These are phyloP conservation scores for Corella eumyota DNA, from an alignment of 23 tunicate species.

Conservation along the genomic window DNA sequence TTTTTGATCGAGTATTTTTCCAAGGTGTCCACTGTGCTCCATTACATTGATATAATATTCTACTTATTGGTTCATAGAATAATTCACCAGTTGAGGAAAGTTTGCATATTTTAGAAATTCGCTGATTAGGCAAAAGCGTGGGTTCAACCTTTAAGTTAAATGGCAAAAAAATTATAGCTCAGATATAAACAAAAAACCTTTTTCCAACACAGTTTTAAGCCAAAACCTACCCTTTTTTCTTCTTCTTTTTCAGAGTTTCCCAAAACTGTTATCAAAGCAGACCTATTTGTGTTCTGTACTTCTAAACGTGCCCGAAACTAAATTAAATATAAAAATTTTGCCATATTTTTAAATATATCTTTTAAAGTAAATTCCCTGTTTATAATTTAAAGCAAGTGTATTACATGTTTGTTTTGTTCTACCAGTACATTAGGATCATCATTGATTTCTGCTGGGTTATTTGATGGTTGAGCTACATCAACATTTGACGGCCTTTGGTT, in stretches of 20 bases:
- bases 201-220: too few relatives aligned
- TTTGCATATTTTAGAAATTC: slow-evolving; percentile 14
- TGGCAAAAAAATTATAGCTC: neutral
- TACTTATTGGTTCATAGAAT: slow-evolving; percentile 18
- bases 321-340: neutral
- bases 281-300: slow-evolving; percentile 21
- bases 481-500: too few relatives aligned
- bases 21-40: slow-evolving; percentile 70
- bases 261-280: slow-evolving; percentile 11
- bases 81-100: slow-evolving; percentile 15
- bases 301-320: slow-evolving; percentile 8
- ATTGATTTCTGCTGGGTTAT: slow-evolving; percentile 3
- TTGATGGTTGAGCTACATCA: too few relatives aligned
- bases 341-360: neutral
- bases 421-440: slow-evolving; percentile 7
- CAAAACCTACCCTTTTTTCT: too few relatives aligned
- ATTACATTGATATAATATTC: slow-evolving; percentile 35
- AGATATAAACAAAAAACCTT: neutral
- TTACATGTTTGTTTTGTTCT: too few relatives aligned
- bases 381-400: too few relatives aligned
- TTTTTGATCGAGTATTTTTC: slow-evolving; percentile 9
- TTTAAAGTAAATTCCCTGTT: neutral
- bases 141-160: neutral
- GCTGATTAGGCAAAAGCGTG: too few relatives aligned
- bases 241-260: neutral